A percentile compares a stretch with the other conserved stretches of the same genome.
Conservation (phyloP, 2,888 invertebrate species). For the Tortricodes alternella region DNA sequence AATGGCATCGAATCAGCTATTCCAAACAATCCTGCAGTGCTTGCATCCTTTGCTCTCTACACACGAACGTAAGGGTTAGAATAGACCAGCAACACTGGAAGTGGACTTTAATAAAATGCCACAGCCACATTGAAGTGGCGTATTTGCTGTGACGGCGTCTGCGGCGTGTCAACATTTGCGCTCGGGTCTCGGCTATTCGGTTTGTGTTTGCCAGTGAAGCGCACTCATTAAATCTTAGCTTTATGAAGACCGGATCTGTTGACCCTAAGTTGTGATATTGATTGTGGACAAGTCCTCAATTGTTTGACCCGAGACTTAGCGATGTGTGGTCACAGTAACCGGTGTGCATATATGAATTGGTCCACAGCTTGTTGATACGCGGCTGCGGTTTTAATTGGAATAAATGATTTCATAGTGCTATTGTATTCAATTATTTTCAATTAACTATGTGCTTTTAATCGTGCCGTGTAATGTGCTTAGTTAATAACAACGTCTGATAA, state of each 20-base stretch:
- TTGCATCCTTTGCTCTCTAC: constrained; percentile 5
- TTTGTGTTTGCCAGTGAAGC: constrained; percentile 28
- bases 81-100: background rate
- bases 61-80: constrained; percentile 3
- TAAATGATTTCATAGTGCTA: constrained; percentile 19
- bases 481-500: background rate
- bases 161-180: constrained; percentile 40
- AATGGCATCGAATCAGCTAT: constrained; percentile 25
- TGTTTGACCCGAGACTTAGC: constrained; percentile 1
- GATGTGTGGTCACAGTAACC: background rate
- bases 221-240: constrained; percentile 36
- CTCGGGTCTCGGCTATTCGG: constrained; percentile 29
- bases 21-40: constrained; percentile 21
- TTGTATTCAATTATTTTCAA: constrained; percentile 27
- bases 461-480: background rate
- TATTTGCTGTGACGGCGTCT: constrained; percentile 32
- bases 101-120: constrained; percentile 28
- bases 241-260: constrained; percentile 32
- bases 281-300: constrained; percentile 12
- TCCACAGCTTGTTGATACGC: constrained; percentile 11
- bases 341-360: background rate
- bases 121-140: constrained; percentile 20
- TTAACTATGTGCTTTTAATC: background rate
- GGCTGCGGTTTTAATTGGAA: constrained; percentile 14
- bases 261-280: constrained; percentile 22